Evolutionary conservation across 1,140 invertebrate genomes (phyloP).

Genomic region (Arion vulgaris): DNA sequence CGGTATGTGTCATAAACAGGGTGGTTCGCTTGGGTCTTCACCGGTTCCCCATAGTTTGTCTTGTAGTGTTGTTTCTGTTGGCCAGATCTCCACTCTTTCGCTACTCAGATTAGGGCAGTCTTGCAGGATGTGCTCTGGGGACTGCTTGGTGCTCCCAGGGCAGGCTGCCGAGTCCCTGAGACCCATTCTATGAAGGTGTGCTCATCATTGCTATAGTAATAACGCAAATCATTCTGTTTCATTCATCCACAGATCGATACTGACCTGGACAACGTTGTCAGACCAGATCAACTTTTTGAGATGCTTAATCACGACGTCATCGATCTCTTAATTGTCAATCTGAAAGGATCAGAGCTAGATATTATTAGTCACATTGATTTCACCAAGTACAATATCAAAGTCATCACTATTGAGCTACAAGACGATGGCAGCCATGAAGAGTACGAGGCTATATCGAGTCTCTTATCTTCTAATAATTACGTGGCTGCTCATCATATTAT

Average conservation of each 20-base stretch:
- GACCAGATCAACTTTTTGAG: not conserved
- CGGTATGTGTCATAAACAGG: too few species aligned
- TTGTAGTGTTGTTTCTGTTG: too few species aligned
- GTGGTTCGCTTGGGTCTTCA: too few species aligned
- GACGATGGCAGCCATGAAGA: not conserved
- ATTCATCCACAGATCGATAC: not conserved
- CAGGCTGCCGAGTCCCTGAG: too few species aligned
- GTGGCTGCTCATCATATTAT: not conserved
- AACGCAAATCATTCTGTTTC: too few species aligned
- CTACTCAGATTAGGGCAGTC: too few species aligned
- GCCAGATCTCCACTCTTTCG: too few species aligned
- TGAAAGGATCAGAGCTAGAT: not conserved
- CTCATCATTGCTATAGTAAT: too few species aligned
- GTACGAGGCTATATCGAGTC: not conserved
- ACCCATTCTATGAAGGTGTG: too few species aligned
- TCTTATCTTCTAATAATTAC: not conserved
- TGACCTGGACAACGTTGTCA: not conserved
- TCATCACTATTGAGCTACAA: slow-evolving; percentile 3
- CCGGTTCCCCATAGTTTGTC: too few species aligned
- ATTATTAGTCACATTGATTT: not conserved
- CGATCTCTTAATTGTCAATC: slow-evolving; percentile 16
- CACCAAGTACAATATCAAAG: not conserved
- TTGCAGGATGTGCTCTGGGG: too few species aligned
- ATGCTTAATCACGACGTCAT: not conserved
- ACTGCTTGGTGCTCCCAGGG: too few species aligned